A percentile compares a stretch with the other conserved stretches of the same genome.
Conservation (phyloP, 2,113 vertebrate genomes). For the Rhegmatorhina hoffmannsi region DNA sequence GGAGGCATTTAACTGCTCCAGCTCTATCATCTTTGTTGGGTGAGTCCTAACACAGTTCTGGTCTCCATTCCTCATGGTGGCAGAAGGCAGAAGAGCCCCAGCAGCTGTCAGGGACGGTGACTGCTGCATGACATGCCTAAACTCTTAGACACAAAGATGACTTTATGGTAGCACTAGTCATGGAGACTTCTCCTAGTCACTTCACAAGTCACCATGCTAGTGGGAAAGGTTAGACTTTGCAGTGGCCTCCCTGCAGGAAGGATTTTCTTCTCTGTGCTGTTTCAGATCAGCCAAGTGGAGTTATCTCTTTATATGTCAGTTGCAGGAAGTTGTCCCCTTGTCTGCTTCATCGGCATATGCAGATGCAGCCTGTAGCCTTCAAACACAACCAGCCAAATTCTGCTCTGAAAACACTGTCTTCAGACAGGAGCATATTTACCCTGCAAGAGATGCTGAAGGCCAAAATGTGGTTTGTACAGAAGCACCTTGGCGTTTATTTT, state of each 20-base stretch:
- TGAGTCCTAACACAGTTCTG: not conserved
- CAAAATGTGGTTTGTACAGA: not conserved
- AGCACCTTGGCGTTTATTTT: not conserved
- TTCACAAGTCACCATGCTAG: not conserved
- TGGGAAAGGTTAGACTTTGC: not conserved
- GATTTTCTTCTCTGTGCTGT: not conserved
- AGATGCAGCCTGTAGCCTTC: not conserved
- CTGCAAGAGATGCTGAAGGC: not conserved
- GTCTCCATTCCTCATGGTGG: not conserved
- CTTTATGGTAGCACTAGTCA: not conserved
- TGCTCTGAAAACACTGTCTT: not conserved
- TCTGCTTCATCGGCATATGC: accelerated
- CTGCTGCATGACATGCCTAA: not conserved
- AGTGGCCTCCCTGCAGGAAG: not conserved
- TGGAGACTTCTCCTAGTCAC: not conserved
- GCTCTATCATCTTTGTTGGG: accelerated
- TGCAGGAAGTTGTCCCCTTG: not conserved
- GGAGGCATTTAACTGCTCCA: not conserved
- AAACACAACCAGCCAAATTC: not conserved
- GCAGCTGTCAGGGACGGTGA: not conserved
- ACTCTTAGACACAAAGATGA: not conserved
- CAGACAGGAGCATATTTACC: not conserved
- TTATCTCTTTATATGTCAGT: not conserved
- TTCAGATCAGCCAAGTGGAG: not conserved
- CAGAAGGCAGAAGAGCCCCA: not conserved